Evolutionary conservation across 2,113 vertebrate species (phyloP).

Genomic region (Tragelaphus scriptus): DNA sequence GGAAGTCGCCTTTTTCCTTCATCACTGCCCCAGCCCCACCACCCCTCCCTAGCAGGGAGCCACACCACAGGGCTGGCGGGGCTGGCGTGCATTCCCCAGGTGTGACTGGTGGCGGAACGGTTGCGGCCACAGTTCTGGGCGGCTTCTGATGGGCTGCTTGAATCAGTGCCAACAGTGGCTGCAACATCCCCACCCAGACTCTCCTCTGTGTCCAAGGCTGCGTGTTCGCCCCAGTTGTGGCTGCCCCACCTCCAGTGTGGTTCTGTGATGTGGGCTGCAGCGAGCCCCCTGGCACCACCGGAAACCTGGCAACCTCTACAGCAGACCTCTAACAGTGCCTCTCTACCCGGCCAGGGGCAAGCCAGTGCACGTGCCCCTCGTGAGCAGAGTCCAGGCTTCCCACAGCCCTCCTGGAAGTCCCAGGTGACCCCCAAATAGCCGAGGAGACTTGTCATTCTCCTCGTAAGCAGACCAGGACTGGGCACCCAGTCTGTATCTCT

Average conservation of each 20-base stretch:
- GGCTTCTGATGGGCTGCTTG: not conserved
- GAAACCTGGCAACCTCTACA: not conserved
- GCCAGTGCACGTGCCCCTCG: fast-evolving
- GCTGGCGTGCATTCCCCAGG: not conserved
- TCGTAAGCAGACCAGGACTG: not conserved
- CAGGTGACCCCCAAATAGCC: not conserved
- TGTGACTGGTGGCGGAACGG: not conserved
- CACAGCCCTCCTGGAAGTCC: not conserved
- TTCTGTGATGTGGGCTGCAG: not conserved
- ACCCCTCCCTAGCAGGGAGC: not conserved
- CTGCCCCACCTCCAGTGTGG: not conserved
- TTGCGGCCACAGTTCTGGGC: fast-evolving
- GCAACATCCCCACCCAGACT: not conserved
- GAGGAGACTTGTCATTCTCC: not conserved
- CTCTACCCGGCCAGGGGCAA: not conserved
- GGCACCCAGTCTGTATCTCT: not conserved
- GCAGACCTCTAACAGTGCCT: not conserved
- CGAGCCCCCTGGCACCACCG: not conserved
- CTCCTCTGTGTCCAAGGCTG: not conserved
- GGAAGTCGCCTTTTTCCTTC: not conserved
- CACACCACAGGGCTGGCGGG: not conserved
- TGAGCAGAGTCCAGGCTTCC: not conserved
- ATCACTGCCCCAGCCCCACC: not conserved
- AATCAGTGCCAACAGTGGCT: not conserved
- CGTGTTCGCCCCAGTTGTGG: fast-evolving